Percentiles rank a stretch among this genome's conserved stretches.
phyloP scores from a whole-genome alignment of 2,797 vertebrate species.

The Semotilus atromaculatus region DNA sequence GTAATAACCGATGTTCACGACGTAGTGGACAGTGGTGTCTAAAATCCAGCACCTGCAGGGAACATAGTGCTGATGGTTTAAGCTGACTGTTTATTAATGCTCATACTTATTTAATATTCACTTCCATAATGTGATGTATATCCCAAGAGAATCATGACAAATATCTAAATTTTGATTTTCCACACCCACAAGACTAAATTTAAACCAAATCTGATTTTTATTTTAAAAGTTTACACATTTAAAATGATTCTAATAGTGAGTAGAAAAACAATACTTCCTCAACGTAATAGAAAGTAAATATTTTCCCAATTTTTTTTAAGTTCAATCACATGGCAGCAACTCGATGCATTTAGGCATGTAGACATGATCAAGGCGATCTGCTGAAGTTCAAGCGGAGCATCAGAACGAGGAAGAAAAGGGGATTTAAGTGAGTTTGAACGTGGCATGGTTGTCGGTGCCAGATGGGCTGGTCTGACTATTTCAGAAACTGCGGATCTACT shows the following conservation, averaged over 20 bases:
- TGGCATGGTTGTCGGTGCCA: too few species aligned
- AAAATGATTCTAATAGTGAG: background rate
- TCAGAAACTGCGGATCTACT: too few species aligned
- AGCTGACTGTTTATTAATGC: background rate
- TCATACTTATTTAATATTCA: background rate
- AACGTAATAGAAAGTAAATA: too few species aligned
- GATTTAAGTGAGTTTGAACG: too few species aligned
- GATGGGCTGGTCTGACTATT: too few species aligned
- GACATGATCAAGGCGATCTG: too few species aligned
- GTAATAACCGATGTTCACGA: constrained; percentile 76
- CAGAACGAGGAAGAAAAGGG: too few species aligned
- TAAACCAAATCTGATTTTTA: background rate
- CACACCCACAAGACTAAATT: background rate
- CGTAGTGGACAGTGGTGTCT: constrained; percentile 61
- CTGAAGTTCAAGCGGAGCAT: too few species aligned
- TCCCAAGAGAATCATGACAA: background rate
- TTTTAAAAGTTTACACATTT: background rate
- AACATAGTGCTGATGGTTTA: background rate
- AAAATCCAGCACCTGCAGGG: constrained; percentile 74
- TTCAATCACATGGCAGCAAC: too few species aligned
- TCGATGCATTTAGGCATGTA: too few species aligned
- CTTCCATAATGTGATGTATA: background rate
- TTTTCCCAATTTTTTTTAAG: background rate
- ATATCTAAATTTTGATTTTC: background rate
- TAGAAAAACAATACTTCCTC: background rate